Conservation (phyloP, 2,797 vertebrate genomes). For the Anolis apletophallus region DNA sequence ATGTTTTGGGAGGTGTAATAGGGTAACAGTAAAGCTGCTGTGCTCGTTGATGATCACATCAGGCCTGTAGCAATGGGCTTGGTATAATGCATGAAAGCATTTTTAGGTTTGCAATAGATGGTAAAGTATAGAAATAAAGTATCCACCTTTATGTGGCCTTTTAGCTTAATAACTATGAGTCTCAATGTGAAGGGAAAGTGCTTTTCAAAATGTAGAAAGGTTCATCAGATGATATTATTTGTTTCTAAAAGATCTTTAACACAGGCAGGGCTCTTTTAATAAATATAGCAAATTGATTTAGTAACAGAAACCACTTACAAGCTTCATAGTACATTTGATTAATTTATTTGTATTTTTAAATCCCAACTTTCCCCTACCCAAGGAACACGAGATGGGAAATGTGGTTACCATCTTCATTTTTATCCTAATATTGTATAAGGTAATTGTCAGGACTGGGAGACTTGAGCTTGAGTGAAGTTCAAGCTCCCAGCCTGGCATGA, state of each 20-base stretch:
- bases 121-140: neutral
- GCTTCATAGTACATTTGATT: neutral
- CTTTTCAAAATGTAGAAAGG: neutral
- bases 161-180: neutral
- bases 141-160: neutral
- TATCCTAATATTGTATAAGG: neutral
- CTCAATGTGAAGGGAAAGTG: neutral
- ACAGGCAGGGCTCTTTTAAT: too few relatives aligned
- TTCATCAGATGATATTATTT: neutral
- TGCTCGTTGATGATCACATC: neutral
- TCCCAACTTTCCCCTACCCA: too few relatives aligned
- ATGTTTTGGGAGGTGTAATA: neutral
- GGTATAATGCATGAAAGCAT: neutral
- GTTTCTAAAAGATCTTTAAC: neutral
- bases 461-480: too few relatives aligned
- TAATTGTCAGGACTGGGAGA: too few relatives aligned
- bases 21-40: neutral
- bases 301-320: neutral
- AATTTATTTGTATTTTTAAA: neutral
- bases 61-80: neutral
- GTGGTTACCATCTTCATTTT: neutral
- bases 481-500: too few relatives aligned
- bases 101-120: neutral
- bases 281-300: neutral
- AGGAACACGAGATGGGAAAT: neutral